These are phyloP conservation scores for Caradrina clavipalpis DNA, from an alignment of 2,888 invertebrate species.

Conservation along the genomic window DNA sequence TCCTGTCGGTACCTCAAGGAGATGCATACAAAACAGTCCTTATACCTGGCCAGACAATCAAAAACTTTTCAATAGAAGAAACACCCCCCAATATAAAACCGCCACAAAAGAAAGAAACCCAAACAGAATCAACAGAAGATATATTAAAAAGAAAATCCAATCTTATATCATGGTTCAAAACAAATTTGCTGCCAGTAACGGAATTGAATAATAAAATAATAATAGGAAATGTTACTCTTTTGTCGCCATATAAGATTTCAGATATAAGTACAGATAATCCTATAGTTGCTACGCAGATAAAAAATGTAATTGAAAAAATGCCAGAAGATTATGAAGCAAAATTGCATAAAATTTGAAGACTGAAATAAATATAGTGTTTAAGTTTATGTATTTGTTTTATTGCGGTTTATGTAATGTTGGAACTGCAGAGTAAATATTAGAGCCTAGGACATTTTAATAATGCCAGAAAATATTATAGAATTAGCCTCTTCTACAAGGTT, in stretches of 20 bases:
- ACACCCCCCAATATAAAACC: constrained; percentile 58
- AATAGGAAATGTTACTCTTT: constrained; percentile 77
- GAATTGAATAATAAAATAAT: constrained; percentile 78
- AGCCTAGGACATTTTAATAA: background rate
- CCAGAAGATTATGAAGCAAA: constrained; percentile 72
- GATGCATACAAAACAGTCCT: constrained; percentile 72
- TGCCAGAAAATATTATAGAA: background rate
- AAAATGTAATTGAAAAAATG: constrained; percentile 80
- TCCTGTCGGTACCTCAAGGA: constrained; percentile 74
- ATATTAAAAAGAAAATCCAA: constrained; percentile 71
- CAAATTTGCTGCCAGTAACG: constrained; percentile 77
- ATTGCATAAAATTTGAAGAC: constrained; percentile 7
- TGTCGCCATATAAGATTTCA: constrained; percentile 78
- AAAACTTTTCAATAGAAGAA: constrained; percentile 68
- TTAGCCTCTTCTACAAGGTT: too few relatives aligned
- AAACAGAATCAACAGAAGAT: constrained; percentile 58
- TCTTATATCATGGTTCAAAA: constrained; percentile 80
- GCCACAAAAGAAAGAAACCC: constrained; percentile 62
- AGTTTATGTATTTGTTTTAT: constrained; percentile 28
- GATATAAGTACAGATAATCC: constrained; percentile 84
- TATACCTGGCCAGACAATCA: constrained; percentile 82
- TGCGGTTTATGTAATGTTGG: background rate
- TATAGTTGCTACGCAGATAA: constrained; percentile 79
- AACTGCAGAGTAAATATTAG: too few relatives aligned
- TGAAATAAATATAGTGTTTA: constrained; percentile 15